These are phyloP conservation scores for Leptopterna dolabrata DNA, from an alignment of 2,888 invertebrate species.

Conservation along the genomic window DNA sequence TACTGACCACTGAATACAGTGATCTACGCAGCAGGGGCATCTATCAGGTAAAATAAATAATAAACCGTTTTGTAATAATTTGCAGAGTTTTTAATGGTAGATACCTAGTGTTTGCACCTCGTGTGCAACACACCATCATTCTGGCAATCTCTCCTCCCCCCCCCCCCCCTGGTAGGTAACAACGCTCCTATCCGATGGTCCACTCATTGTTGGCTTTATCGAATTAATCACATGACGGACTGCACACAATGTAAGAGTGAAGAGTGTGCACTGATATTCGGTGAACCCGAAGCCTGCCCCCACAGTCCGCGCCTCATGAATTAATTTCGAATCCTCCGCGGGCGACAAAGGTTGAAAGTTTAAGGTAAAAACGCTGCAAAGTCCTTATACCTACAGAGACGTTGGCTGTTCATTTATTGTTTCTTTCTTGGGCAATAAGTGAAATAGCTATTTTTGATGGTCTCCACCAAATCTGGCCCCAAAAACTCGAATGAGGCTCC, in stretches of 20 bases:
- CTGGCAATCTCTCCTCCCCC: neutral
- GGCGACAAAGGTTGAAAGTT: neutral
- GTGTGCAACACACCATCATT: neutral
- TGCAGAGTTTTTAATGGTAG: too few species aligned
- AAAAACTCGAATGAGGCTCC: too few species aligned
- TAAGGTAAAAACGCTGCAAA: too few species aligned
- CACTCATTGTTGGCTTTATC: constrained; percentile 57
- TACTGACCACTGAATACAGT: too few species aligned
- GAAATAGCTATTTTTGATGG: too few species aligned
- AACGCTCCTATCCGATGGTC: constrained; percentile 3
- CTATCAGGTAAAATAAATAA: too few species aligned
- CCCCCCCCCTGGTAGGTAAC: constrained; percentile 3
- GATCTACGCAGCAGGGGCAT: too few species aligned
- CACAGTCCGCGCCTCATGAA: neutral
- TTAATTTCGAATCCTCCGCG: neutral
- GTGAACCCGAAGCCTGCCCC: neutral
- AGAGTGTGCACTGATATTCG: constrained; percentile 17
- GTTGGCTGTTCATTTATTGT: too few species aligned
- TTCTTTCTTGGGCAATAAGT: too few species aligned
- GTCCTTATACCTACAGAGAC: too few species aligned
- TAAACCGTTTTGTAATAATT: too few species aligned
- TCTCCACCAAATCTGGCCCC: too few species aligned
- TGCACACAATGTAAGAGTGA: constrained; percentile 47
- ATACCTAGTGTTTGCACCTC: neutral
- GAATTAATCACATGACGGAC: constrained; percentile 56